phyloP scores from a whole-genome alignment of 2,888 invertebrate species.

The Xanthorhoe spadicearia region DNA sequence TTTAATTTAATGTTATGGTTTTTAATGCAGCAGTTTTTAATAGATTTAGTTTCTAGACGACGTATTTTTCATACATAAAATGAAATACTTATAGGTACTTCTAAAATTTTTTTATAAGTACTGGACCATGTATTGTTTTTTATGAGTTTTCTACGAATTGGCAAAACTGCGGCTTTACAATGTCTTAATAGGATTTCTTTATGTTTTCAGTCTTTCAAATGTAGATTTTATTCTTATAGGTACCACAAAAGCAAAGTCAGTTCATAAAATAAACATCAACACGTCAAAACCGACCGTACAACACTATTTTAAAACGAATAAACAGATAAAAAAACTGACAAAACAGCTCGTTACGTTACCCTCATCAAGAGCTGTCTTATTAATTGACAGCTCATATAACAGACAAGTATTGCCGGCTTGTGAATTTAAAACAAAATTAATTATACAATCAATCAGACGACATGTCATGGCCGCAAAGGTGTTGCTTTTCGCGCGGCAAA shows the following conservation, averaged over 20 bases:
- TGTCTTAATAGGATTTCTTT: neutral
- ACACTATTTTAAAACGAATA: conserved; percentile 69
- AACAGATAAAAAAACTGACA: conserved; percentile 60
- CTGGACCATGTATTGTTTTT: no score
- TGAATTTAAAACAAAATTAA: conserved; percentile 81
- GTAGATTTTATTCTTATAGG: no score
- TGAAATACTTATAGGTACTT: no score
- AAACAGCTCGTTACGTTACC: conserved; percentile 73
- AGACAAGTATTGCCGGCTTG: conserved; percentile 70
- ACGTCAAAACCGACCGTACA: conserved; percentile 61
- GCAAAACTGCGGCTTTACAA: neutral
- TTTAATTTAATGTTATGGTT: no score
- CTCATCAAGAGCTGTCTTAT: conserved; percentile 79
- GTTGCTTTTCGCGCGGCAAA: conserved; percentile 81
- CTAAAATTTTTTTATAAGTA: no score
- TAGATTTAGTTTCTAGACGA: no score
- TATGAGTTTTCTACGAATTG: no score
- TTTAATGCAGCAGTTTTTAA: no score
- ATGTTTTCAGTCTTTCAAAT: no score
- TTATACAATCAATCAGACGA: conserved; percentile 82
- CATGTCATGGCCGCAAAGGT: conserved; percentile 79
- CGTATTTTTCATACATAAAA: no score
- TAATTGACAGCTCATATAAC: conserved; percentile 79
- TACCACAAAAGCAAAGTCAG: no score
- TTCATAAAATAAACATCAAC: conserved; percentile 59